A percentile compares a stretch with the other conserved stretches of the same genome.
These are phyloP conservation scores for Mycteria americana DNA, from an alignment of 2,797 vertebrate species.

Conservation along the genomic window DNA sequence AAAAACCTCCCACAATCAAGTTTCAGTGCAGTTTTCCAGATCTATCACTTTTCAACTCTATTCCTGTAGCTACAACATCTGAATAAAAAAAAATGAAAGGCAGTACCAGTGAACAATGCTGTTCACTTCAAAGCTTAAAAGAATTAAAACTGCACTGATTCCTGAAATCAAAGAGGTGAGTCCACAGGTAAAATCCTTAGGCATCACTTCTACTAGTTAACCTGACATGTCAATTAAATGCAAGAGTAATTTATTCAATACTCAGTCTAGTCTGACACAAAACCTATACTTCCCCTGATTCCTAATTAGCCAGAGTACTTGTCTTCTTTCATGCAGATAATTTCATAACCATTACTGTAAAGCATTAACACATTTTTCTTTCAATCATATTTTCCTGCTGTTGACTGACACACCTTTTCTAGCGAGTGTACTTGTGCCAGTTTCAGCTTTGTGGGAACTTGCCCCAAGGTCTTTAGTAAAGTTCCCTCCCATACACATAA, in stretches of 20 bases:
- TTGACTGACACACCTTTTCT: conserved; percentile 47
- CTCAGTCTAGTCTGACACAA: conserved; percentile 32
- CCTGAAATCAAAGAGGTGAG: conserved; percentile 27
- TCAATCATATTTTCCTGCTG: conserved; percentile 48
- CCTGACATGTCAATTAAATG: conserved; percentile 8
- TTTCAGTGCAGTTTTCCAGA: not conserved
- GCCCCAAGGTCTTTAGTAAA: conserved; percentile 45
- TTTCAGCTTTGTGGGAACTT: conserved; percentile 65
- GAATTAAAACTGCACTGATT: not conserved
- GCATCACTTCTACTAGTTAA: not conserved
- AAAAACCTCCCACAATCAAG: not conserved
- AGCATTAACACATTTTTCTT: conserved; percentile 57
- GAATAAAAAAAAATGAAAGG: not conserved
- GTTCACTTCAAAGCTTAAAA: not conserved
- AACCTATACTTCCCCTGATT: conserved; percentile 35
- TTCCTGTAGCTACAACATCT: not conserved
- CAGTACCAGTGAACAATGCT: not conserved
- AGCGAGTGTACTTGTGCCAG: conserved; percentile 23
- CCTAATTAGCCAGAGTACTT: conserved; percentile 52
- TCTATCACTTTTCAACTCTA: not conserved
- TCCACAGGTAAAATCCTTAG: conserved; percentile 18
- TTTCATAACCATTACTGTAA: conserved; percentile 54
- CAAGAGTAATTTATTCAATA: conserved; percentile 38
- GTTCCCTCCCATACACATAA: conserved; percentile 22
- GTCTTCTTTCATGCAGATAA: conserved; percentile 55